Evolutionary conservation across 2,797 vertebrate genomes (phyloP).

Genomic region (Rhinoraja longicauda): DNA sequence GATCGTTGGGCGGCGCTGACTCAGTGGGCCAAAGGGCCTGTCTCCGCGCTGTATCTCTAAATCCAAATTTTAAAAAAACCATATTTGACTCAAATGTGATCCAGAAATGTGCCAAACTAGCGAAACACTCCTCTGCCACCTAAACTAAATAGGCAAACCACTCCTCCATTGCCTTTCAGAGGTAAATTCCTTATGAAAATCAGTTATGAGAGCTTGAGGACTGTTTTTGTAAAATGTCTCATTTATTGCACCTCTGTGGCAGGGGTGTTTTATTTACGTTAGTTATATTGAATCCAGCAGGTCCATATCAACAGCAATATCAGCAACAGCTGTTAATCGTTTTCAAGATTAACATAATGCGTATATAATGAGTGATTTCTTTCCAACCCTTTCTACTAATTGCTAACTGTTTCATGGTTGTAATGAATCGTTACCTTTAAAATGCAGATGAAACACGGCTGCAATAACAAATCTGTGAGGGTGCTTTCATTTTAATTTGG

Average conservation of each 20-base stretch:
- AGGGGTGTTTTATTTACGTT: conserved; percentile 4
- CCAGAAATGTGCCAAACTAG: background rate
- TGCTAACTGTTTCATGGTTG: background rate
- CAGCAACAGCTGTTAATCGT: conserved; percentile 10
- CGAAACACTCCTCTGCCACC: background rate
- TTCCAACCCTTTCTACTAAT: background rate
- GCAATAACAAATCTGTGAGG: too few species aligned
- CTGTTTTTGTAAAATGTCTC: background rate
- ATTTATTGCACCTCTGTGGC: conserved; percentile 24
- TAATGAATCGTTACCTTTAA: background rate
- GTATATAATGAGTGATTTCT: conserved; percentile 28
- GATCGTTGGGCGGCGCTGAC: too few species aligned
- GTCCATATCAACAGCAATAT: conserved; percentile 2
- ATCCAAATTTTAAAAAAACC: too few species aligned
- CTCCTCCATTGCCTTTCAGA: conserved; percentile 3
- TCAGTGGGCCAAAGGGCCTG: too few species aligned
- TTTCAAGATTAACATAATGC: conserved; percentile 21
- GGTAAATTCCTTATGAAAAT: background rate
- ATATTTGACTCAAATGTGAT: background rate
- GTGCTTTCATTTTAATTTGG: background rate
- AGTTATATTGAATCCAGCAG: conserved; percentile 20
- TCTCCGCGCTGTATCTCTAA: too few species aligned
- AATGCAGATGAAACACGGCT: background rate
- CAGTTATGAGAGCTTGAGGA: background rate
- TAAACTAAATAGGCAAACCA: background rate